Base-by-base conservation (phyloP, 1,140 invertebrate genomes). In the Nasonia longicornis region DNA sequence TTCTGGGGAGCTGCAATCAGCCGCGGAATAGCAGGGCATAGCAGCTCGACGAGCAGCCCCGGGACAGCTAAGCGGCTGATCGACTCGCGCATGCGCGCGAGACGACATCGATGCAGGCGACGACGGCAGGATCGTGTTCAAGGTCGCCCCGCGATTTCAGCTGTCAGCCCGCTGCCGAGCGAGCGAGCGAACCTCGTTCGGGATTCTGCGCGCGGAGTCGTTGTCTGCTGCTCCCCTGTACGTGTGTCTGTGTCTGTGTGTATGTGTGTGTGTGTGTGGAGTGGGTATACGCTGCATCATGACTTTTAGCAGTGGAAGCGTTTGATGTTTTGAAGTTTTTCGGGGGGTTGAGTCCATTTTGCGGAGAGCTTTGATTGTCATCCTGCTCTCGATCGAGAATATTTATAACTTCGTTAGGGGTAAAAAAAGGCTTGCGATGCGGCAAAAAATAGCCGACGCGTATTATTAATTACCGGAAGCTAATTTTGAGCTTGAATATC, bases 61-160 rank as follows among this genome's bases (percentile, higher is more conserved):
- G 66, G 66, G 66, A 69, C 66, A 69, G 66, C 26, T 12, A 31
- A 69, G 52, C 52, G 20, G 52, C 31, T 69, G 66, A 35, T 69
- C 31, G 66, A 35, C 31, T 69, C 66, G 29, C 31, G 66, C 66
- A 69, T 31, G 66, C 66, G 26, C 26, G 10, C 26, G 0, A 20
- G 14, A 1, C 20, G 52, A 20, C 52, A 58, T 58, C 52, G 52
- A 58, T 58, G 52, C 52, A 58, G 52, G 52, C 52, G 52, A n/a
- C 52, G 52, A 16, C 20, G 20, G 52, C 26, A 35, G 66, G 66
- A 69, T 69, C 66, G 31, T 69, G 31, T 69, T 69, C 66, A 69
- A 69, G 66, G 66, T 69, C 66, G 66, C 66, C 26, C 3, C 11
- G 66, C 66, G 26, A 69, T 35, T 58, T 58, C 52, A 58, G 20